Evolutionary conservation across 2,113 vertebrate species (phyloP), one percentile per base, ranked within the genome.

Genomic region (Petrocephalus microphthalmus): DNA sequence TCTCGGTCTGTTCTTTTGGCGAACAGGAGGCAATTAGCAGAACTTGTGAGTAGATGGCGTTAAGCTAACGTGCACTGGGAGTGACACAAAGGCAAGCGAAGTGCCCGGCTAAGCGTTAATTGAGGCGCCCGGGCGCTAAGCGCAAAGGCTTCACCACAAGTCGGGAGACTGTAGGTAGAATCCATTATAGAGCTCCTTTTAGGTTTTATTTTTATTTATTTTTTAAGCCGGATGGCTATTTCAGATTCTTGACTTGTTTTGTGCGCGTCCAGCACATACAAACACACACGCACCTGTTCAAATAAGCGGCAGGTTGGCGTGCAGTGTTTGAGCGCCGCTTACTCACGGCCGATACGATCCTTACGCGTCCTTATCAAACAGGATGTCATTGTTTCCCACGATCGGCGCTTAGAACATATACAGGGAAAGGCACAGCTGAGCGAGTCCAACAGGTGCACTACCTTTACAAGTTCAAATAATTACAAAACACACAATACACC

Each of bases 351-450:
- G 60, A 84, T 91, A 93, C 88, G 89, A 87, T 89, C 91, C 90
- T 67, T 92, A 93, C 91, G 93, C 93, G 94, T 94, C 93, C 94
- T 96, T 95, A 93, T 96, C 95, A 92, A 94, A 95, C 95, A 96
- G 95, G 94, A 95, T 90, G 91, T 90, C 90, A 93, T 91, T 67
- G 84, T 94, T 92, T 93, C 91, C 88, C 92, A 94, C 82, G 87
- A 88, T 92, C 84, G 83, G 85, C 33, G 87, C 90, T 53, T 47
- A 86, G 74, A 49, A 81, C 87, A 78, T 71, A 51, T 45, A 78
- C 67, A 88, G 86, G 84, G n/a, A 88, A 87, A 86, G 86, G 25
- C 87, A 84, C 74, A 89, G 57, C 56, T 64, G 85, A 88, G 60
- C 11, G n/a, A 54, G 7, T 37, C 51, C 60, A 53, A 82, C 85